Conservation (phyloP, 2,113 vertebrate species). For the Otocyon megalotis region DNA sequence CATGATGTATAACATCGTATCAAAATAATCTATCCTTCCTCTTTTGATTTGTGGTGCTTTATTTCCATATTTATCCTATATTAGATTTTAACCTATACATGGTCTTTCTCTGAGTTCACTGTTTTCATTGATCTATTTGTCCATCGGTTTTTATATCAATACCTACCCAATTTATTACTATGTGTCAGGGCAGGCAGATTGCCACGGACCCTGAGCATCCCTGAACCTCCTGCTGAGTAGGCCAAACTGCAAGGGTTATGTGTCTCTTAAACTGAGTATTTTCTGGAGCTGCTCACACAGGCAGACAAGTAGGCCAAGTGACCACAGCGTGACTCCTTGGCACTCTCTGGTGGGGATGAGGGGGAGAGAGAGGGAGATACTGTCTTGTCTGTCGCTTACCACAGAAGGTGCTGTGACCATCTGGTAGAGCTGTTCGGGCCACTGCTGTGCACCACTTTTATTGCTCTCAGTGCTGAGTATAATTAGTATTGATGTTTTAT, state of each 20-base stretch:
- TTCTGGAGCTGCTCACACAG: neutral
- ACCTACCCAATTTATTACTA: neutral
- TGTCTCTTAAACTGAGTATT: neutral
- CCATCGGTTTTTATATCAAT: neutral
- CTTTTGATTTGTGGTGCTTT: neutral
- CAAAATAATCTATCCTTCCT: neutral
- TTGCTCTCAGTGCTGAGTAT: neutral
- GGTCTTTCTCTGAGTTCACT: slow-evolving; percentile 7
- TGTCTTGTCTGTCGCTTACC: neutral
- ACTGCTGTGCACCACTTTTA: neutral
- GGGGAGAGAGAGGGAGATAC: neutral
- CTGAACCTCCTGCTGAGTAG: neutral
- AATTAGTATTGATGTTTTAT: neutral
- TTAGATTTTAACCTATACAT: neutral
- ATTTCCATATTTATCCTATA: neutral
- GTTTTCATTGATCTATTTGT: neutral
- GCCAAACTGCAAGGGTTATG: neutral
- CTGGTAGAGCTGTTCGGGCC: neutral
- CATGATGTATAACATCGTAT: neutral
- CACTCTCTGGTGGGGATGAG: neutral
- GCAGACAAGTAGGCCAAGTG: neutral
- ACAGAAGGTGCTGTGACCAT: neutral
- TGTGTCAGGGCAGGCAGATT: neutral
- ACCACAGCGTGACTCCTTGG: neutral
- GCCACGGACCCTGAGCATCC: neutral